Evolutionary conservation across 2,797 vertebrate species (phyloP), one percentile per base, ranked within the genome.

Genomic region (Pseudocheirus occidentalis): DNA sequence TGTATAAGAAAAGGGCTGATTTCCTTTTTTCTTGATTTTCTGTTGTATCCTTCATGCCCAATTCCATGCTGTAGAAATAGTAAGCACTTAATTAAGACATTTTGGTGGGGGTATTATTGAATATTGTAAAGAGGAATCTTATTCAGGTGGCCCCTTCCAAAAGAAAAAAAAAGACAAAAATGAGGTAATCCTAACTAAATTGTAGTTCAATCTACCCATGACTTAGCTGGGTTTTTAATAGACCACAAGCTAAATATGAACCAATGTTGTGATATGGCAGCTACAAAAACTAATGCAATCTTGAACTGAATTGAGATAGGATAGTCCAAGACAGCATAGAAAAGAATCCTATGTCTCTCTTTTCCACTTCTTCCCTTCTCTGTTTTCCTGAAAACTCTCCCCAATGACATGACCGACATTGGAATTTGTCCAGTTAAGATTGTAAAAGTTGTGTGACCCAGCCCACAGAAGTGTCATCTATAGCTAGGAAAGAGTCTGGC

Each of bases 401-500:
- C 56, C 46, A 55, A 21, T 56, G 5, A 46, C 94, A 12, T 94
- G 13, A 12, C 6, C 13, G 92, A 29, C 55, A 46, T 46, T 46
- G 27, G 31, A 40, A 57, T 55, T 66, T 93, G 46, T 57, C 14
- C 91, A 54, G 21, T 92, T 53, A 91, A 3, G n/a, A 91, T 2
- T 54, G 12, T 56, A 13, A 46, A 28, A 62, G n/a, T 16, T 16
- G 28, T 2, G 58, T 1, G 40, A 57, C n/a, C 31, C 40, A 46
- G 1, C 21, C 40, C 73, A 87, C 21, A 87, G 73, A 46, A 6
- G 46, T 24, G 2, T 81, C 73, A 53, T 91, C 31, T 62, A 34
- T 81, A 90, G 28, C 31, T 91, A 92, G 90, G 90, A 95, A 95
- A 93, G 13, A 53, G 5, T n/a, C 93, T 94, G 93, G n/a, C 11